phyloP scores from a whole-genome alignment of 2,113 vertebrate species.

The Phyllostomus hastatus region DNA sequence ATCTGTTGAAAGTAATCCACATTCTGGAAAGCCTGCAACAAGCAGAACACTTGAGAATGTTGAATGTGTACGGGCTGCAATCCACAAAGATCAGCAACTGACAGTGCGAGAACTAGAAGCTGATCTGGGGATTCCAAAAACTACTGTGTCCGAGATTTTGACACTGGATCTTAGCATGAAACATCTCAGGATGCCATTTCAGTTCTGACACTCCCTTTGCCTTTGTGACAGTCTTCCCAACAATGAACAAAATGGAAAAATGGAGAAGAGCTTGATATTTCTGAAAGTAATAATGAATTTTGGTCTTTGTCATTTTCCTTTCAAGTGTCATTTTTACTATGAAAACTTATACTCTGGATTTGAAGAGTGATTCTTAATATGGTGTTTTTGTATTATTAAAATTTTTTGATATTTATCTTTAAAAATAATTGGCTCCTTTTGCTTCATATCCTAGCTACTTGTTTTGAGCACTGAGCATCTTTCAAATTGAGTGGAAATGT shows the following conservation, averaged over 20 bases:
- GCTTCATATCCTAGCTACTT: neutral
- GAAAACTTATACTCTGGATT: neutral
- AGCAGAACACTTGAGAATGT: too few relatives aligned
- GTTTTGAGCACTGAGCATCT: neutral
- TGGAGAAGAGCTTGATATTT: constrained; percentile 25
- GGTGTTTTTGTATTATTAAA: neutral
- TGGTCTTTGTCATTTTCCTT: neutral
- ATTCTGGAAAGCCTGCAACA: too few relatives aligned
- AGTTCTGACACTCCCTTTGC: neutral
- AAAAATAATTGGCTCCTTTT: neutral
- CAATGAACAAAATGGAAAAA: neutral
- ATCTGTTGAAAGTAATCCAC: too few relatives aligned
- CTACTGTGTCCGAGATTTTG: too few relatives aligned
- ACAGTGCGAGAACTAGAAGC: too few relatives aligned
- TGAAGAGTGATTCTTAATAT: constrained; percentile 13
- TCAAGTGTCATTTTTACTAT: constrained; percentile 6
- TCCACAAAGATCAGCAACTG: too few relatives aligned
- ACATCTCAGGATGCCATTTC: neutral
- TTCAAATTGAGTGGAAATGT: constrained; percentile 11
- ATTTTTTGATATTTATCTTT: neutral
- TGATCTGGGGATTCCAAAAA: too few relatives aligned
- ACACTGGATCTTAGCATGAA: too few relatives aligned
- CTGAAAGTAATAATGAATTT: neutral
- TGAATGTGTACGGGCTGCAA: too few relatives aligned
- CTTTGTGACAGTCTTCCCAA: neutral